Evolutionary conservation across 1,140 invertebrate genomes (phyloP), one percentile per base, ranked within the genome.

Genomic region (Calosoma granatense): DNA sequence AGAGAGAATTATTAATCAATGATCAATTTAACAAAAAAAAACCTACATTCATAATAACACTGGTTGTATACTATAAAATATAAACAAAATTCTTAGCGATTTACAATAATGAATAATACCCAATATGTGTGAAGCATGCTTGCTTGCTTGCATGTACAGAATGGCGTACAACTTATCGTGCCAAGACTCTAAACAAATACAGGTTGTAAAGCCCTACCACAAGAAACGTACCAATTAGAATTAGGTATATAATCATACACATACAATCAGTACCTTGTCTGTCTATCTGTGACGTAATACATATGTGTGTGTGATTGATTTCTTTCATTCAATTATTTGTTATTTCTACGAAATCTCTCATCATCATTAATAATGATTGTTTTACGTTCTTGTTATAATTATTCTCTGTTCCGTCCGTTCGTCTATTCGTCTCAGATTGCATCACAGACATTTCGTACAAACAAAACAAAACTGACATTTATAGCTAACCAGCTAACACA

Each of bases 11-110:
- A n/a, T n/a, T n/a, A n/a, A n/a, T n/a, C n/a, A n/a, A n/a, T n/a
- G n/a, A n/a, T n/a, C 52, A 21, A 9, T 30, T 58, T 55, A 22
- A 55, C 55, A 47, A 41, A 17, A 43, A 39, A 54, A 55, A 23
- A 55, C 41, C 14, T 47, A 55, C n/a, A 36, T 36, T 36, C n/a
- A 36, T 36, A 36, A 9, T 36, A 36, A 36, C 26, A 36, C 26
- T 36, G 26, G 26, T 36, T 36, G 26, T 36, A 36, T 36, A 36
- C 41, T 47, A 47, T 47, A 47, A 47, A 11, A 47, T 9, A 47
- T 47, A 11, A 47, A 11, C 9, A 47, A 47, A 47, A 47, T 6
- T 30, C 41, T 47, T 47, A 47, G 41, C 41, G 41, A 47, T 17
- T 47, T 47, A 47, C 15, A 47, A 11, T 47, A 47, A 47, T 47